Evolutionary conservation across 2,113 vertebrate genomes (phyloP).

Genomic region (Odocoileus virginianus): DNA sequence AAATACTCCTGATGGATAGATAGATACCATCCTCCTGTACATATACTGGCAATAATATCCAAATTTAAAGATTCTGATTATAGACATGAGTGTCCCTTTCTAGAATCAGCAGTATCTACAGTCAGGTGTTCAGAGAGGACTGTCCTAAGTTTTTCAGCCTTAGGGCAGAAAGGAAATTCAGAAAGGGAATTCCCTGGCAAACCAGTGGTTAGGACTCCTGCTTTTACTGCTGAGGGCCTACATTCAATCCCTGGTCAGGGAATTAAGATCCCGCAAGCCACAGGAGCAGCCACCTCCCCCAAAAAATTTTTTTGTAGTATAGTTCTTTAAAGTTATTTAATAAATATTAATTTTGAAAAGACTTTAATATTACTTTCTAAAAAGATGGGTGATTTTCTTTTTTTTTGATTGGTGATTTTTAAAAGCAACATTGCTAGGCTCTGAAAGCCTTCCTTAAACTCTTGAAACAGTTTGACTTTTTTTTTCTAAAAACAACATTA

Average conservation of each 20-base stretch:
- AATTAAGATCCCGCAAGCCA: neutral
- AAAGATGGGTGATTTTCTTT: neutral
- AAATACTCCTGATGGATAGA: neutral
- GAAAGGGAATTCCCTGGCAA: neutral
- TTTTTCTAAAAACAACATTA: slow-evolving; percentile 1
- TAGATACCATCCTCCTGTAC: neutral
- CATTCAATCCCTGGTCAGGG: neutral
- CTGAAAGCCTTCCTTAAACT: neutral
- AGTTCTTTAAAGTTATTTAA: neutral
- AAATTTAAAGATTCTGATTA: neutral
- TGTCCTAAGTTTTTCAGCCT: neutral
- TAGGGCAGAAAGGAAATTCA: neutral
- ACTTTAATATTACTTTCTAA: neutral
- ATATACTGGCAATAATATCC: neutral
- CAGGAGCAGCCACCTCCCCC: neutral
- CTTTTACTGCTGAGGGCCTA: neutral
- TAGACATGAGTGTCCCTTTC: neutral
- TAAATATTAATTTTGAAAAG: neutral
- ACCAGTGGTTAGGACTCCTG: neutral
- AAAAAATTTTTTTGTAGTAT: neutral
- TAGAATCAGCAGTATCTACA: neutral
- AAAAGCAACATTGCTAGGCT: neutral
- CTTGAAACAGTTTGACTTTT: neutral
- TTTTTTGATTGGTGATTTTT: neutral
- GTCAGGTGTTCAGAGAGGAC: neutral